These are phyloP conservation scores for Peromyscus nudipes DNA, from an alignment of 2,797 vertebrate genomes.

Conservation along the genomic window DNA sequence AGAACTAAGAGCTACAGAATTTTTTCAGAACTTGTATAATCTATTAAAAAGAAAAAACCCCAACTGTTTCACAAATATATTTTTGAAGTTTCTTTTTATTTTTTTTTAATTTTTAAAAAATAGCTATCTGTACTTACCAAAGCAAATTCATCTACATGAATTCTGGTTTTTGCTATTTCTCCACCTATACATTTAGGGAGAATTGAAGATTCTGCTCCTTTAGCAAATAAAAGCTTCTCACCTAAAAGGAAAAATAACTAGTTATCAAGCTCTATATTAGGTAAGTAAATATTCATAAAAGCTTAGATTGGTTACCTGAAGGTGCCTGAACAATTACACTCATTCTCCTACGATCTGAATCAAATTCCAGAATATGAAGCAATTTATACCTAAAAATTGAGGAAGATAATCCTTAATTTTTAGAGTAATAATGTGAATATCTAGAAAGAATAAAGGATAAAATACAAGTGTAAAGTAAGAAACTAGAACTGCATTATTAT, in stretches of 20 bases:
- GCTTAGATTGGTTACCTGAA: conserved; percentile 90
- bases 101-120: neutral
- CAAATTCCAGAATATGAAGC: conserved; percentile 97
- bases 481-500: conserved; percentile 44
- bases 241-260: conserved; percentile 87
- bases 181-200: conserved; percentile 94
- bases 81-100: neutral
- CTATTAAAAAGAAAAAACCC: neutral
- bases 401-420: conserved; percentile 13
- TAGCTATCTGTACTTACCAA: conserved; percentile 90
- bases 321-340: conserved; percentile 96
- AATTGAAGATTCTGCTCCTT: conserved; percentile 97
- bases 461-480: conserved; percentile 42
- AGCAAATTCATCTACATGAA: conserved; percentile 98
- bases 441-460: conserved; percentile 60
- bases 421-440: conserved; percentile 63
- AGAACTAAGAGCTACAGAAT: neutral
- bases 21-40: neutral
- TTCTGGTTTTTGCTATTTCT: conserved; percentile 96
- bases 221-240: conserved; percentile 95
- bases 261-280: conserved; percentile 54
- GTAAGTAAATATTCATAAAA: conserved; percentile 42
- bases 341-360: conserved; percentile 96
- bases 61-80: neutral
- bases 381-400: conserved; percentile 93